Base-by-base conservation (phyloP, 2,888 invertebrate species). In the Hartigia nigra region DNA sequence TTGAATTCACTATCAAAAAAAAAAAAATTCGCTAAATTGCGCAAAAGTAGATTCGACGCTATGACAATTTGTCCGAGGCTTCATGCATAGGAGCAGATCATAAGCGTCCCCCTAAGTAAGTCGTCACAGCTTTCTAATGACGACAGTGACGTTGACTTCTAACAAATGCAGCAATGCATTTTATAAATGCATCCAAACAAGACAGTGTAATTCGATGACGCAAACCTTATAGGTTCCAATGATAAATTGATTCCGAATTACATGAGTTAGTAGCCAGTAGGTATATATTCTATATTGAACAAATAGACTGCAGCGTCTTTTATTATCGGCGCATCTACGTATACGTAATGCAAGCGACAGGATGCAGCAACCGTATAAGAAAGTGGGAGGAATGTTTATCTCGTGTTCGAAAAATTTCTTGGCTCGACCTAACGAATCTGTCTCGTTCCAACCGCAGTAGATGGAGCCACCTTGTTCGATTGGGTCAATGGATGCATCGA, bases 401-500 rank as follows among this genome's bases (percentile, higher is more conserved):
- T 55, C 55, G 55, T 9, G 23, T 55, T 55, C 23, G 14, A 23
- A 1, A 55, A 55, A 9, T 55, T 2, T 23, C 9, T 55, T 23
- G 55, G 55, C 55, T 72, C 72, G 34, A 72, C 31, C 12, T 31
- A 34, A 72, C 34, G 72, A 72, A 31, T 72, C 31, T 9, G 55
- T 55, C 55, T 2, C 55, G 23, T 55, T 55, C 55, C 23, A 55
- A 78, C 35, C 34, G 55, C 31, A 23, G 70, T 39, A 55, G 37
- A 70, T 70, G 37, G 76, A 76, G 34, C 76, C 78, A 70, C 34
- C 36, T 55, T 76, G 36, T 32, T n/a, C 55, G 78, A 78, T 76
- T 76, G 78, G 76, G 55, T 55, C 78, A 78, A 72, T 76, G 78
- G 70, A 70, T 78, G 72, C 78, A 70, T 70, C 75, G 70, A 75